Evolutionary conservation across 2,797 vertebrate genomes (phyloP), one percentile per base, ranked within the genome.

Genomic region (Parambassis ranga): DNA sequence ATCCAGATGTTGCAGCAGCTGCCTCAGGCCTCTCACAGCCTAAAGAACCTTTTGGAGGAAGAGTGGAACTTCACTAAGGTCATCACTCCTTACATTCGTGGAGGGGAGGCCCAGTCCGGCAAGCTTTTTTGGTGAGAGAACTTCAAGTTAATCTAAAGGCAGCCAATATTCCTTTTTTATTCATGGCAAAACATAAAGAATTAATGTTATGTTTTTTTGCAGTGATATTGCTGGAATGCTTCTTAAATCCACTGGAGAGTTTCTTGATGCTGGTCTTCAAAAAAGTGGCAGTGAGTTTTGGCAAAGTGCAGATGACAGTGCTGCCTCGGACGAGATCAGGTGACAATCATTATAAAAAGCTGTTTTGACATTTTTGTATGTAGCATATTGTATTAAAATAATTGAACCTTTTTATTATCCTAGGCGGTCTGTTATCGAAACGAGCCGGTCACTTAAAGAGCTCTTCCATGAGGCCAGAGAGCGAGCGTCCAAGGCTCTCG

Each of bases 41-140:
- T 99, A 87, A 99, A 99, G 91, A 99, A 99, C 84, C 92, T 99
- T 8, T 87, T 99, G 50, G 98, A 99, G 69, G 96, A 98, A 81
- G 98, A 99, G 86, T 99, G 98, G 98, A 92, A 97, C 90, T 99
- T 99, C 90, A 98, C 96, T 79, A 99, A 99, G 92, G 95, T 98
- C 91, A 98, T 99, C 87, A 98, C 96, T 33, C 98, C 97, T 39
- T 98, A 96, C 58, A 98, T 99, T 83, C 93, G 97, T 9, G 97
- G 96, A 59, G 98, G 98, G 48, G 98, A 99, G 82, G 97, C 97
- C 19, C 97, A 99, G 92, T 97, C 96, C 28, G 98, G 98, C 56
- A 97, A 97, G 49, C 93, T 99, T 0, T 99, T 99, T 88, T 99
- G 98, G 97, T 98, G 88, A 81, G 88, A 78, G 16, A 30, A 32